Evolutionary conservation across 2,888 invertebrate species (phyloP).

Genomic region (Pristionchus exspectatus): DNA sequence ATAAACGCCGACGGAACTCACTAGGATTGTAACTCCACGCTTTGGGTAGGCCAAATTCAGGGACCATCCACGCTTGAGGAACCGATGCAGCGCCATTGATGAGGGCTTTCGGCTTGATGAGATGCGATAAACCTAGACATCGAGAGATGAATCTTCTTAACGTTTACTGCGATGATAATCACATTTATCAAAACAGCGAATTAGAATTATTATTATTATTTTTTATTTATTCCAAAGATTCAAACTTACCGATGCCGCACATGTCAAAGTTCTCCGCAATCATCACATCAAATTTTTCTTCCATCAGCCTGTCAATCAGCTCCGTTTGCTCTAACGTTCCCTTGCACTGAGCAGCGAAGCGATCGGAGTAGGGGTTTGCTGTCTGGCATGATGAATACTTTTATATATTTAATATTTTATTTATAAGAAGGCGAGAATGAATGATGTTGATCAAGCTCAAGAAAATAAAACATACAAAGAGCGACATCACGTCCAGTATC

Average conservation of each 20-base stretch:
- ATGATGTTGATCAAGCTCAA: background rate
- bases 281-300: background rate
- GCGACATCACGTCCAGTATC: too few relatives aligned
- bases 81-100: background rate
- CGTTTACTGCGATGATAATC: too few relatives aligned
- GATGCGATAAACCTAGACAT: background rate
- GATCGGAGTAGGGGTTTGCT: background rate
- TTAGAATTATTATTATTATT: too few relatives aligned
- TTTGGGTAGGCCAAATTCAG: background rate
- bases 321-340: background rate
- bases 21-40: background rate
- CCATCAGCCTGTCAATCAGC: background rate
- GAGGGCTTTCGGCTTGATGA: background rate
- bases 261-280: conserved; percentile 34
- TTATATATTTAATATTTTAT: background rate
- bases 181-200: too few relatives aligned
- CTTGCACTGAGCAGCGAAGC: background rate
- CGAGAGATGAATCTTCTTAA: too few relatives aligned
- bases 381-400: too few relatives aligned
- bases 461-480: too few relatives aligned
- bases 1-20: background rate
- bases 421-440: background rate
- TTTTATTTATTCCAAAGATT: too few relatives aligned
- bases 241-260: conserved; percentile 15
- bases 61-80: background rate